Evolutionary conservation across 2,113 vertebrate genomes (phyloP).

Genomic region (Lamprologus ornatipinnis): DNA sequence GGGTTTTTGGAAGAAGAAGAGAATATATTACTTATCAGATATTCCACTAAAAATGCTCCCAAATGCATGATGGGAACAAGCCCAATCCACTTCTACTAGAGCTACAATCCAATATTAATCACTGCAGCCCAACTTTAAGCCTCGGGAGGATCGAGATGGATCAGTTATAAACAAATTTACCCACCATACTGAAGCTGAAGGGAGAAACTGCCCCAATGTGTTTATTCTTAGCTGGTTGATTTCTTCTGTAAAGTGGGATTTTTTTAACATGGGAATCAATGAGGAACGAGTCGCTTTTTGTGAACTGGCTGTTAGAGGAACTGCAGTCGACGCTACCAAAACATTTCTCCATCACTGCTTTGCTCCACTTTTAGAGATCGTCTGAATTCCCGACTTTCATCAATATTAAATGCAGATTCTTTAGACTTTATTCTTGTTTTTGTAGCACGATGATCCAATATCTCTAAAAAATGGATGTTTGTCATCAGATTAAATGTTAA

Average conservation of each 20-base stretch:
- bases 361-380: background rate
- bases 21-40: background rate
- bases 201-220: rapidly evolving
- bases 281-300: background rate
- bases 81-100: background rate
- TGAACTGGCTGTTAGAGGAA: background rate
- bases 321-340: background rate
- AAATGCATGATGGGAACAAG: background rate
- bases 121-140: background rate
- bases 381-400: background rate
- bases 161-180: background rate
- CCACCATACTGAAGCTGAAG: background rate
- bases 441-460: too few species aligned
- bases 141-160: background rate
- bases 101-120: background rate
- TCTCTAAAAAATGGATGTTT: background rate
- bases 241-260: background rate
- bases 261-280: background rate
- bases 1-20: background rate
- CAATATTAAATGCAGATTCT: background rate
- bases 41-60: background rate
- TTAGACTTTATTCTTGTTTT: background rate
- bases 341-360: background rate
- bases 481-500: background rate
- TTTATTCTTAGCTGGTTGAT: background rate